Conservation (phyloP, 2,888 invertebrate species). For the Deroplatys truncata region DNA sequence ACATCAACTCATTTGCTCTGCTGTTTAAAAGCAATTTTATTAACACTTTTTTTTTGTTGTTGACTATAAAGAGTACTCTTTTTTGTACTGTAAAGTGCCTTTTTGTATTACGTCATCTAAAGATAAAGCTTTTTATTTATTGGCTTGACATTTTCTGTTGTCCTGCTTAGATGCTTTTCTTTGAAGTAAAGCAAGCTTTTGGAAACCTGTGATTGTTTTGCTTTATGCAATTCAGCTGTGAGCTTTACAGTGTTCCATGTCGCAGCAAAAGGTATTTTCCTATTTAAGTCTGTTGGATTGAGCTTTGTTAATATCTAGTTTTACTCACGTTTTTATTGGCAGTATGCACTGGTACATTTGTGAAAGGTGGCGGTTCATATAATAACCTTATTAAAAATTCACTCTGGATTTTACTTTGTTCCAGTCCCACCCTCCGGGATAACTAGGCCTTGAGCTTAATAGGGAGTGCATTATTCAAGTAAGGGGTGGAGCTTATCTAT, state of each 20-base stretch:
- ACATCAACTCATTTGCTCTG: background rate
- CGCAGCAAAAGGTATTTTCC: background rate
- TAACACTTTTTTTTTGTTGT: background rate
- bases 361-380: background rate
- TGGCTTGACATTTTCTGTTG: background rate
- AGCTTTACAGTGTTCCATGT: background rate
- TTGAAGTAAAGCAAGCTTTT: background rate
- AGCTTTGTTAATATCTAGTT: background rate
- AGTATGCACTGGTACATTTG: background rate
- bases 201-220: background rate
- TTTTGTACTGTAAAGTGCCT: background rate
- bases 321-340: background rate
- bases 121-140: background rate
- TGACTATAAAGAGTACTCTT: background rate
- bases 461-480: too few species aligned
- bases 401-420: background rate
- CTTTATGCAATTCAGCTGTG: background rate
- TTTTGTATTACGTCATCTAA: background rate
- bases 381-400: background rate
- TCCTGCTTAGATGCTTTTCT: background rate
- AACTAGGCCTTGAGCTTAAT: too few species aligned
- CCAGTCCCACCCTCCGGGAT: background rate
- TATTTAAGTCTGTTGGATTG: background rate
- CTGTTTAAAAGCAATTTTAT: background rate
- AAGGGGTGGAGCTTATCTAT: too few species aligned